Evolutionary conservation across 2,113 vertebrate species (phyloP), one percentile per base, ranked within the genome.

Genomic region (Oophaga pumilio): DNA sequence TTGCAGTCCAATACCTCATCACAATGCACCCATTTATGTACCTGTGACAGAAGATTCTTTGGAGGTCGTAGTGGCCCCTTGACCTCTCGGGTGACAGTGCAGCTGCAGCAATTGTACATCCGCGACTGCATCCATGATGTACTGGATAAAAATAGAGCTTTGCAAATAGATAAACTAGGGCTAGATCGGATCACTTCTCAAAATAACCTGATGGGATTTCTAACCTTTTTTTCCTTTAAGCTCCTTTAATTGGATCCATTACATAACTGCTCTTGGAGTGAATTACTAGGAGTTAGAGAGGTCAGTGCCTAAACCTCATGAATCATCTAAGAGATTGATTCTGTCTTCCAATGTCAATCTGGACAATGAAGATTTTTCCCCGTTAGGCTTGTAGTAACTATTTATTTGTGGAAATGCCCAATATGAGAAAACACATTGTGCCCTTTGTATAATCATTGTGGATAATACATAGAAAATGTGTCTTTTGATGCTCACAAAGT

Each of bases 291-390:
- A 78, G 24, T 26, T 57, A 22, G 18, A 26, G 52, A 78, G 76
- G n/a, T 53, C 52, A 78, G n/a, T 7, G 13, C 26, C 24, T 53
- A 77, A 78, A 53, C 28, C 71, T 74, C 71, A 74, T 74, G 71
- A 74, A 78, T 17, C 50, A 78, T 78, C n/a, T 78, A 78, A 53
- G n/a, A 57, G 76, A n/a, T 24, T 77, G 22, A 24, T 77, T 24
- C 49, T 14, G 76, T 14, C 22, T 53, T 77, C 22, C 52, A 52
- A 50, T 13, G 76, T 43, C 26, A 18, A 12, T 53, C 76, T 77
- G 15, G 14, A 56, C 33, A 14, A 52, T 11, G 8, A 7, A 50
- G 2, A 76, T 49, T 10, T 2, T 26, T 28, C 24, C 66, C 9
- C 22, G 11, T 66, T 66, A 24, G n/a, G 64, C 24, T 6, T 6